Conservation (phyloP, 2,113 vertebrate genomes). For the Poeciliopsis retropinna region DNA sequence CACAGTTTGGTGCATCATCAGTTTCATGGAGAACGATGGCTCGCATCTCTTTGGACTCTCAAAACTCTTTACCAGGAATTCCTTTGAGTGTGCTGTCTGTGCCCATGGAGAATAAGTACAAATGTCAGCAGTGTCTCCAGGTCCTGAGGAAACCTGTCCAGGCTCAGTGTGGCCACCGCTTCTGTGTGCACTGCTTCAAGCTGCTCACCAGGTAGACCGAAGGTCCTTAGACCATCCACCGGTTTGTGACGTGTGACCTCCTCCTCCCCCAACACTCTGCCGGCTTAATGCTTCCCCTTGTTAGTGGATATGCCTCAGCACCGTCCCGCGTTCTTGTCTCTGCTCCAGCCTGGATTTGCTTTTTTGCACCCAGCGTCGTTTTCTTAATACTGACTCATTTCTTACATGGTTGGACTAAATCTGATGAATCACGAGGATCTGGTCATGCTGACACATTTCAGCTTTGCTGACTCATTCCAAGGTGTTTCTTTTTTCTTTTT, state of each 20-base stretch:
- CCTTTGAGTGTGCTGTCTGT: conserved; percentile 87
- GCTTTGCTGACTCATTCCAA: conserved; percentile 25
- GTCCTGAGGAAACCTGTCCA: conserved; percentile 90
- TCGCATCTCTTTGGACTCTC: conserved; percentile 78
- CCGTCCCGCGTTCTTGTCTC: conserved; percentile 32
- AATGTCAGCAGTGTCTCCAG: conserved; percentile 89
- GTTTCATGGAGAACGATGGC: conserved; percentile 75
- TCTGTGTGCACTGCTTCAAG: conserved; percentile 88
- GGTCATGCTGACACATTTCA: conserved; percentile 25
- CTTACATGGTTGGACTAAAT: conserved; percentile 41
- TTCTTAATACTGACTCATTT: conserved; percentile 34
- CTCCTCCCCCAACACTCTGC: conserved; percentile 14
- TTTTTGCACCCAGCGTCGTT: conserved; percentile 14
- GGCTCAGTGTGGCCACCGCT: conserved; percentile 93
- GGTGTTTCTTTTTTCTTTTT: conserved; percentile 32
- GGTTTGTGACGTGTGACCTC: conserved; percentile 34
- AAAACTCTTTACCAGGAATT: conserved; percentile 85
- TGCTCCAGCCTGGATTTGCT: conserved; percentile 32
- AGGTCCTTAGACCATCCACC: conserved; percentile 29
- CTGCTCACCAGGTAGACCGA: conserved; percentile 87
- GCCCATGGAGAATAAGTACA: conserved; percentile 90
- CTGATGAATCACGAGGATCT: conserved; percentile 48
- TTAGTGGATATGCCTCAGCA: conserved; percentile 49
- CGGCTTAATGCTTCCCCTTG: conserved; percentile 20
- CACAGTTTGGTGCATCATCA: conserved; percentile 47